Conservation (phyloP, 2,888 invertebrate species). For the Galerucella nymphaeae region DNA sequence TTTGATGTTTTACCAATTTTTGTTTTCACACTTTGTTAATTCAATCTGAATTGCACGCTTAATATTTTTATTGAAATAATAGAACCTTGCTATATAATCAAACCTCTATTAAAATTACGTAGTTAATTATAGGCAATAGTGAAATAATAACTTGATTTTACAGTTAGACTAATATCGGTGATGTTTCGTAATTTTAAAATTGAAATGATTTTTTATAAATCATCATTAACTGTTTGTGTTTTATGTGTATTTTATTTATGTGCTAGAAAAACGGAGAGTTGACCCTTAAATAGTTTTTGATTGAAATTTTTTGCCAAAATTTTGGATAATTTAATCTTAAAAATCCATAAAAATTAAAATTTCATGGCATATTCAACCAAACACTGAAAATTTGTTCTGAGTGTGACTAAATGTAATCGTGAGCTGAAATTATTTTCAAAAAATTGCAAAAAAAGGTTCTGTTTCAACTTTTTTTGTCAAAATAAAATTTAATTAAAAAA, state of each 20-base stretch:
- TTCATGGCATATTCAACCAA: too few species aligned
- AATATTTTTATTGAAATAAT: neutral
- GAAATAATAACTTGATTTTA: constrained; percentile 15
- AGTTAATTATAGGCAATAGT: constrained; percentile 10
- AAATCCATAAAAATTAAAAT: too few species aligned
- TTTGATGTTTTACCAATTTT: neutral
- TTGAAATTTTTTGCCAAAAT: too few species aligned
- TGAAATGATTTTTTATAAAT: constrained; percentile 9
- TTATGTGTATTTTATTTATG: neutral
- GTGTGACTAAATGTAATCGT: too few species aligned
- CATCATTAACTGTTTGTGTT: neutral
- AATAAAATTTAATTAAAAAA: neutral
- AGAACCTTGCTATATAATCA: neutral
- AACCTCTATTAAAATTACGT: constrained; percentile 4
- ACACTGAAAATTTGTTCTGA: too few species aligned
- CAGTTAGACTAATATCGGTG: constrained; percentile 2
- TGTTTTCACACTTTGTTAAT: neutral
- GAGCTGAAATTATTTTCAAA: too few species aligned
- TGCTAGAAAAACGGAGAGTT: neutral
- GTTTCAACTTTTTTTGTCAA: neutral
- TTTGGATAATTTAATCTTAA: too few species aligned
- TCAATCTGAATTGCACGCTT: neutral
- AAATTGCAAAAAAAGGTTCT: too few species aligned
- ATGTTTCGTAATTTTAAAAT: neutral
- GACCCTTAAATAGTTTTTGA: too few species aligned